Conservation (phyloP, 2,888 invertebrate species). For the Cancer borealis region DNA sequence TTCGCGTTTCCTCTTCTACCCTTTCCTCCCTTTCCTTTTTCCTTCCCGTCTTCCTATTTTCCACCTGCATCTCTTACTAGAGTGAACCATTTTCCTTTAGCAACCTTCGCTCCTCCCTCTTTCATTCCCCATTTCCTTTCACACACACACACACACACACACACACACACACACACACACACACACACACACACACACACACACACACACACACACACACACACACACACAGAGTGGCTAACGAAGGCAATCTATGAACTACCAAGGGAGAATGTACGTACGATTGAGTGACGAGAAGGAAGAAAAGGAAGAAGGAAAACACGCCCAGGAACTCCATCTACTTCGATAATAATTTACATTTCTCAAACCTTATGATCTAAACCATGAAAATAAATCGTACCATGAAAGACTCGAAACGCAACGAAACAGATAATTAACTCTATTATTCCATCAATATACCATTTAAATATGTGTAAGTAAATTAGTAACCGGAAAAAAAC, state of each 20-base stretch:
- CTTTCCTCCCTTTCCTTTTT: background rate
- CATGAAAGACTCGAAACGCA: background rate
- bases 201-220: background rate
- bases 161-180: background rate
- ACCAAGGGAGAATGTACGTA: background rate
- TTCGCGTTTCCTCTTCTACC: background rate
- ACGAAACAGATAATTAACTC: background rate
- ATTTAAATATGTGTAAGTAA: background rate
- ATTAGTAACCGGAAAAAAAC: background rate
- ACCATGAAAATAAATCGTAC: background rate
- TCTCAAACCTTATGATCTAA: background rate
- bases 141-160: background rate
- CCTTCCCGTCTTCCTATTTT: background rate
- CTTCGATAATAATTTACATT: background rate
- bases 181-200: no score
- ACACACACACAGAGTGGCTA: background rate
- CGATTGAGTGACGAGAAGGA: background rate
- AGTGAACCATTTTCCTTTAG: background rate
- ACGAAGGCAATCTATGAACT: slow-evolving; percentile 12
- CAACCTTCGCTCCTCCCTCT: background rate
- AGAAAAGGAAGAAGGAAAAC: background rate
- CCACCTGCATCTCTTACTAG: background rate
- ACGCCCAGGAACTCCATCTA: background rate
- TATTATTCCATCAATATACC: background rate
- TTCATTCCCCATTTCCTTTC: background rate